Conservation (phyloP, 2,113 vertebrate genomes). For the Channa maculata region DNA sequence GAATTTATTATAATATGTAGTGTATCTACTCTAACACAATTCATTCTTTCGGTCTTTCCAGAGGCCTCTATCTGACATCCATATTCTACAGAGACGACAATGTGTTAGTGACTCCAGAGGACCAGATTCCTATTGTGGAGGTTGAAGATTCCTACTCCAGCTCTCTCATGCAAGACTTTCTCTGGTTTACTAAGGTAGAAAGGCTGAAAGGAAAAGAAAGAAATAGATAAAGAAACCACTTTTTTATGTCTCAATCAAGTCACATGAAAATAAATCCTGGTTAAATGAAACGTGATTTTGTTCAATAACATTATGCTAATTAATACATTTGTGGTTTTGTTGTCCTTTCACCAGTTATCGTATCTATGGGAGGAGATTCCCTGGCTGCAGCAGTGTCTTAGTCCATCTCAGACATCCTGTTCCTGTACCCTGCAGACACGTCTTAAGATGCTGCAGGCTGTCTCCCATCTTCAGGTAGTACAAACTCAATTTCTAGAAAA, state of each 20-base stretch:
- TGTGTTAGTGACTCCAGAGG: conserved; percentile 90
- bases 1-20: background rate
- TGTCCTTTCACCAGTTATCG: conserved; percentile 82
- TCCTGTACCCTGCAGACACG: conserved; percentile 91
- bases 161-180: conserved; percentile 91
- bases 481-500: too few species aligned
- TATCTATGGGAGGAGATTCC: conserved; percentile 92
- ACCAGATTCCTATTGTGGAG: conserved; percentile 92
- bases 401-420: conserved; percentile 87
- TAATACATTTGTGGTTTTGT: background rate
- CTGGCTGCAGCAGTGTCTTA: conserved; percentile 90
- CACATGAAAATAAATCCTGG: too few species aligned
- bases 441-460: conserved; percentile 90
- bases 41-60: conserved; percentile 50
- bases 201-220: background rate
- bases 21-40: background rate
- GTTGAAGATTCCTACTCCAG: conserved; percentile 92
- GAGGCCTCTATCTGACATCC: conserved; percentile 89
- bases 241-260: too few species aligned
- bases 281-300: too few species aligned
- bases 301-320: too few species aligned
- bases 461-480: conserved; percentile 89
- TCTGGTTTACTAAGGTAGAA: conserved; percentile 93
- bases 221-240: too few species aligned
- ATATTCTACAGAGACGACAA: conserved; percentile 92